Conservation (phyloP, 1,140 invertebrate species). For the Streblospio benedicti region DNA sequence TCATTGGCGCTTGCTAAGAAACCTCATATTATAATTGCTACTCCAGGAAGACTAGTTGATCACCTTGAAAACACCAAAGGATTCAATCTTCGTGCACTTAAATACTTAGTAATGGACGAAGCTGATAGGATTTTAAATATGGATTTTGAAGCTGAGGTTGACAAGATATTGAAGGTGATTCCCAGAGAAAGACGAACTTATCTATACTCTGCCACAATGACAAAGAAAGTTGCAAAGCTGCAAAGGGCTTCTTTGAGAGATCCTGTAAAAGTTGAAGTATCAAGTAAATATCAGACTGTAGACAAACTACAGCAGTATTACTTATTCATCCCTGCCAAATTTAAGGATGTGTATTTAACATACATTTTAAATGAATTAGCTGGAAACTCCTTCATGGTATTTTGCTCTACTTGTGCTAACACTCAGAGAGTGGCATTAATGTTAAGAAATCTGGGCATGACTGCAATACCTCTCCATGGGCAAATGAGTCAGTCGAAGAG, state of each 20-base stretch:
- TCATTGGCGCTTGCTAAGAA: conserved; percentile 82
- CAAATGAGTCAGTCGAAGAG: conserved; percentile 71
- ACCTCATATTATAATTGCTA: conserved; percentile 88
- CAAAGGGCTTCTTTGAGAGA: conserved; percentile 83
- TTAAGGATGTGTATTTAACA: conserved; percentile 95
- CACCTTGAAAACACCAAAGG: conserved; percentile 84
- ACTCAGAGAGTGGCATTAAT: conserved; percentile 80
- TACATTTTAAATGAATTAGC: conserved; percentile 91
- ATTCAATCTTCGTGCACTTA: conserved; percentile 75
- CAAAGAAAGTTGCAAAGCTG: conserved; percentile 87
- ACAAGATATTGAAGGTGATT: conserved; percentile 88
- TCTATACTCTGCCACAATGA: conserved; percentile 96
- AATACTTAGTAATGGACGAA: conserved; percentile 54
- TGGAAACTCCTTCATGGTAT: conserved; percentile 95
- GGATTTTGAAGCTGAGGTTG: conserved; percentile 86
- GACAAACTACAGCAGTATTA: conserved; percentile 93
- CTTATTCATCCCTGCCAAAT: conserved; percentile 90
- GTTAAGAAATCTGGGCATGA: conserved; percentile 78
- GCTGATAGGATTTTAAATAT: conserved; percentile 90
- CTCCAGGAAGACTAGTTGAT: conserved; percentile 87
- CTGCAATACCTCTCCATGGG: conserved; percentile 88
- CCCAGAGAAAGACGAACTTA: conserved; percentile 79
- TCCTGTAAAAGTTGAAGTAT: conserved; percentile 91
- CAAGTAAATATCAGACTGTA: conserved; percentile 95
- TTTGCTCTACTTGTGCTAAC: conserved; percentile 87